Evolutionary conservation across 2,888 invertebrate species (phyloP).

Genomic region (Lasioglossum leucozonium): DNA sequence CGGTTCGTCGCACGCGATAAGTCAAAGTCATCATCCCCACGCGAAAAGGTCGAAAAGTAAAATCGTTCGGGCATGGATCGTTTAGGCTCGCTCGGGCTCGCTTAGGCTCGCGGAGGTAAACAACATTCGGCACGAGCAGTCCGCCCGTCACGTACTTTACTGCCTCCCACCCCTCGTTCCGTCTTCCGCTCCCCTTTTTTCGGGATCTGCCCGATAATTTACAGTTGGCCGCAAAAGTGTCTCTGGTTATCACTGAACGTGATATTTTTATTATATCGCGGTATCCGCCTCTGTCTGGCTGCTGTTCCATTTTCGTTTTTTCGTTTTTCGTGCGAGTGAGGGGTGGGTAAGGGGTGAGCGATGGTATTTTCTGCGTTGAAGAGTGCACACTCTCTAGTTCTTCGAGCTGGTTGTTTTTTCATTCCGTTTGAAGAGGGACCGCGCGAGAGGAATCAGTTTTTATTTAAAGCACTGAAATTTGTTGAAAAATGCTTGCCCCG

Average conservation of each 20-base stretch:
- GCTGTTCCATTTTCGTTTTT: neutral
- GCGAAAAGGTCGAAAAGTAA: neutral
- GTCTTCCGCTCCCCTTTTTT: neutral
- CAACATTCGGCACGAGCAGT: neutral
- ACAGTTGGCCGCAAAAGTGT: neutral
- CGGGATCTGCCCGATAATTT: slow-evolving; percentile 24
- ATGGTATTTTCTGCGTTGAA: too few species aligned
- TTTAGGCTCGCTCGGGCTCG: neutral
- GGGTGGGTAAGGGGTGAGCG: too few species aligned
- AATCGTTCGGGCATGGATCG: neutral
- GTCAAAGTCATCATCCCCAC: slow-evolving; percentile 6
- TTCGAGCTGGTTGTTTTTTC: neutral
- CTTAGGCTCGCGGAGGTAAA: neutral
- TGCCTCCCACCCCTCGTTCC: neutral
- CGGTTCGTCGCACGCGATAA: neutral
- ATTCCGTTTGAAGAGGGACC: neutral
- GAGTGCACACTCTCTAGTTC: too few species aligned
- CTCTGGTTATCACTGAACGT: neutral
- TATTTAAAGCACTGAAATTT: too few species aligned
- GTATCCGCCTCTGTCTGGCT: neutral
- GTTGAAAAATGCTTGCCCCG: too few species aligned
- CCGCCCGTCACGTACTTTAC: neutral
- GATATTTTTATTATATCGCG: neutral
- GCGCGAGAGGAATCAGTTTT: too few species aligned
- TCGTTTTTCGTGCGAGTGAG: neutral